Conservation (phyloP, 2,888 invertebrate species). For the Drosophila neutralis region DNA sequence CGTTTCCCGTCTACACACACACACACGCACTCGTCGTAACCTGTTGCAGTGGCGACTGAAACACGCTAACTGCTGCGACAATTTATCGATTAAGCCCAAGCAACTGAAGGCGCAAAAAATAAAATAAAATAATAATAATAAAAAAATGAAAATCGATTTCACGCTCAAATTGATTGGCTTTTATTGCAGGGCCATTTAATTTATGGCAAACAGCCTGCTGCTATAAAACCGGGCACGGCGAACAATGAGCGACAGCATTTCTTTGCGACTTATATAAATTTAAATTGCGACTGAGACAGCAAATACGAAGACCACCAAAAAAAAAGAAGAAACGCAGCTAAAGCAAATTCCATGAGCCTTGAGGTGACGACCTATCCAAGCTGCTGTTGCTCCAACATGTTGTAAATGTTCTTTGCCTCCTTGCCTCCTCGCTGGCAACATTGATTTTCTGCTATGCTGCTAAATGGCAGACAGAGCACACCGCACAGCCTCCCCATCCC, state of each 20-base stretch:
- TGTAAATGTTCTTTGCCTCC: slow-evolving; percentile 40
- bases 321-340: slow-evolving; percentile 20
- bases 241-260: slow-evolving; percentile 65
- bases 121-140: background rate
- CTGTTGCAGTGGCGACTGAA: slow-evolving; percentile 58
- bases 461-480: slow-evolving; percentile 63
- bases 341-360: slow-evolving; percentile 56
- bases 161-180: slow-evolving; percentile 78
- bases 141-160: slow-evolving; percentile 71
- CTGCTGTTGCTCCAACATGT: slow-evolving; percentile 53
- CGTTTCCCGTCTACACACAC: slow-evolving; percentile 11
- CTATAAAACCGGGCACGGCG: slow-evolving; percentile 37
- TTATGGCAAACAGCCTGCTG: slow-evolving; percentile 56
- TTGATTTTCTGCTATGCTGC: slow-evolving; percentile 71
- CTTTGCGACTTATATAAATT: slow-evolving; percentile 73
- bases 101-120: background rate
- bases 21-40: slow-evolving; percentile 32
- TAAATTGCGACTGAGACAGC: slow-evolving; percentile 55
- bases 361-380: slow-evolving; percentile 58
- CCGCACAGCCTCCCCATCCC: background rate
- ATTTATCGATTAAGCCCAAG: slow-evolving; percentile 61
- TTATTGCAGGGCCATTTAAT: slow-evolving; percentile 74
- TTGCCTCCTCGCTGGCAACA: slow-evolving; percentile 53
- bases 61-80: slow-evolving; percentile 29
- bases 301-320: slow-evolving; percentile 5